Conservation (phyloP, 2,888 invertebrate species). For the Diarsia mendica region DNA sequence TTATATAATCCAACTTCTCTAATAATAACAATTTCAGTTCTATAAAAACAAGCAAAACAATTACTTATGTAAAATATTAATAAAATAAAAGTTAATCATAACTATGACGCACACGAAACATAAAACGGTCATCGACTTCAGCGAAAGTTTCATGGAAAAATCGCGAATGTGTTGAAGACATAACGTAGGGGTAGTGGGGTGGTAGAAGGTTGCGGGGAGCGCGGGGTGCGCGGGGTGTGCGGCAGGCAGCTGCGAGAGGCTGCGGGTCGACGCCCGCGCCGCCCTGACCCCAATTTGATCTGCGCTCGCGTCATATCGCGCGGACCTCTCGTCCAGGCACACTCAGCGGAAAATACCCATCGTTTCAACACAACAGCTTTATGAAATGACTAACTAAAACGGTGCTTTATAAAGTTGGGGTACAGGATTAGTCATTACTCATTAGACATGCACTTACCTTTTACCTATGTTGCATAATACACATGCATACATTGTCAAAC, state of each 20-base stretch:
- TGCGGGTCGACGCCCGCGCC: slow-evolving; percentile 89
- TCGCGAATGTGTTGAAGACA: slow-evolving; percentile 58
- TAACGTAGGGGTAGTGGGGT: slow-evolving; percentile 63
- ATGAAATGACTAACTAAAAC: slow-evolving; percentile 65
- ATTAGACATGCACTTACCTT: not conserved
- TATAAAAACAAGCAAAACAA: not conserved
- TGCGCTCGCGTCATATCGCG: slow-evolving; percentile 89
- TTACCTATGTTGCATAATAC: slow-evolving; percentile 11
- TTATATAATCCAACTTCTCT: not conserved
- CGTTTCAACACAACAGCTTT: slow-evolving; percentile 75
- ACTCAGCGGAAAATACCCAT: slow-evolving; percentile 88
- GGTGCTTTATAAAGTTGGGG: slow-evolving; percentile 44
- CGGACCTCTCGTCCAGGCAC: slow-evolving; percentile 88
- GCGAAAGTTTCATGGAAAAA: slow-evolving; percentile 65
- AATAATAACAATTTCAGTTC: not conserved
- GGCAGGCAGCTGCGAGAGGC: slow-evolving; percentile 82
- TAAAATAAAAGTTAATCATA: not conserved
- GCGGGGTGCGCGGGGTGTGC: slow-evolving; percentile 49
- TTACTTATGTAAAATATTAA: not conserved
- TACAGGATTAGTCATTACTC: slow-evolving; percentile 28
- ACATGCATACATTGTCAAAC: not conserved
- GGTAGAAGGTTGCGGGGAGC: slow-evolving; percentile 62
- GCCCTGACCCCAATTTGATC: slow-evolving; percentile 89
- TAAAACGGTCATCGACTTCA: slow-evolving; percentile 26
- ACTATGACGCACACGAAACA: not conserved